Evolutionary conservation across 2,888 invertebrate genomes (phyloP), one percentile per base, ranked within the genome.

Genomic region (Ectemnius continuus): DNA sequence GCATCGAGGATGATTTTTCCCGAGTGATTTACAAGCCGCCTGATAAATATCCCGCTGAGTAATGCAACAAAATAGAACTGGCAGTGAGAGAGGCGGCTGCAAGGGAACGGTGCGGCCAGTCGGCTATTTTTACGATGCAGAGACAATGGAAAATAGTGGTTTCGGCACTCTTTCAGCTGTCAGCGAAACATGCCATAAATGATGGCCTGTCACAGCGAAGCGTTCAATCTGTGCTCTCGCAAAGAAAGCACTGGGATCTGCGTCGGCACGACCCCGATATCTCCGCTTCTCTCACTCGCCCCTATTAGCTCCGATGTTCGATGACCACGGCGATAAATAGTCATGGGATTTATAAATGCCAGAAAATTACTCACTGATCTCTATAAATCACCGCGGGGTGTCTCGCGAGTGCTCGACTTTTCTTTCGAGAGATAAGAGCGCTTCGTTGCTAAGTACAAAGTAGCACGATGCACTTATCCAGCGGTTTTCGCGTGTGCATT

Each of bases 131-230:
- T 52, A 52, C 36, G 36, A 16, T 52, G 52, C 5, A 14, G 16
- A 13, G 16, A 52, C 52, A 52, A 52, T 52, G 52, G 52, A 52
- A 52, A 52, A 52, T 52, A 52, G 52, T 52, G 16, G 52, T 52
- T 52, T 52, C 52, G 52, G 52, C 8, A 52, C 52, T 16, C 52
- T 52, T 52, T 52, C 52, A 52, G 52, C 52, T 52, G 52, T 52
- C 52, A 52, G 52, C 52, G 52, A 16, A 52, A 16, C 52, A 14
- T 14, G 52, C 52, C n/a, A 14, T 52, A 52, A 52, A 52, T 52
- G 52, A 52, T 52, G 16, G 52, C 52, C 52, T 52, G 52, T 52
- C 52, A 52, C 14, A 16, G 52, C 16, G 16, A 52, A 52, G 16
- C 52, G 52, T 52, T 52, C 52, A 52, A 52, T 52, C 52, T 52